These are phyloP conservation scores for Pionites leucogaster DNA, from an alignment of 2,113 vertebrate species.

Conservation along the genomic window DNA sequence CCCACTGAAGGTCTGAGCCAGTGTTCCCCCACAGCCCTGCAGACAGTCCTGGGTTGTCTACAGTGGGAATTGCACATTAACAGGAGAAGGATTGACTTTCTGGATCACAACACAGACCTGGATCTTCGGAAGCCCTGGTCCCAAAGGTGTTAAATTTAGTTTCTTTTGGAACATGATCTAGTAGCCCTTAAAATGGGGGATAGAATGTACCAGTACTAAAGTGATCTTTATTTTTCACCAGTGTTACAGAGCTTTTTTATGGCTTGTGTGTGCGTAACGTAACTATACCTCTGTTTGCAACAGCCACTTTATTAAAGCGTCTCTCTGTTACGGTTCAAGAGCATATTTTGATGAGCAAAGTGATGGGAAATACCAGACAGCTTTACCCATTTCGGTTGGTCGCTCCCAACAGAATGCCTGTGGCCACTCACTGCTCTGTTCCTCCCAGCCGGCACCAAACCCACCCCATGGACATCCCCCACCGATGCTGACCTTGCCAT, in stretches of 20 bases:
- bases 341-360: neutral
- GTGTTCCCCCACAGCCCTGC: neutral
- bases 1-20: neutral
- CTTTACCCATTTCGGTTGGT: accelerated
- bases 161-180: conserved; percentile 61
- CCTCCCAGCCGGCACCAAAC: neutral
- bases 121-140: conserved; percentile 30
- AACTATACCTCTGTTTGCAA: neutral
- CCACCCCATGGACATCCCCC: neutral
- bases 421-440: neutral
- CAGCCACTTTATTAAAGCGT: neutral
- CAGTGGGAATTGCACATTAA: neutral
- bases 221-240: conserved; percentile 13
- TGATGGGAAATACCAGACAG: neutral
- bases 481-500: neutral
- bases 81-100: neutral
- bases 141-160: conserved; percentile 50
- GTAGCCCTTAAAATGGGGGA: conserved; percentile 52
- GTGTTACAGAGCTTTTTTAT: neutral
- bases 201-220: conserved; percentile 42
- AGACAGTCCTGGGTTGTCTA: neutral
- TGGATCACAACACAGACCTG: neutral
- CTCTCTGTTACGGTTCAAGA: neutral
- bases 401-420: neutral
- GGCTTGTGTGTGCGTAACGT: neutral